Base-by-base conservation (phyloP, 2,113 vertebrate species). In the Alectura lathami region DNA sequence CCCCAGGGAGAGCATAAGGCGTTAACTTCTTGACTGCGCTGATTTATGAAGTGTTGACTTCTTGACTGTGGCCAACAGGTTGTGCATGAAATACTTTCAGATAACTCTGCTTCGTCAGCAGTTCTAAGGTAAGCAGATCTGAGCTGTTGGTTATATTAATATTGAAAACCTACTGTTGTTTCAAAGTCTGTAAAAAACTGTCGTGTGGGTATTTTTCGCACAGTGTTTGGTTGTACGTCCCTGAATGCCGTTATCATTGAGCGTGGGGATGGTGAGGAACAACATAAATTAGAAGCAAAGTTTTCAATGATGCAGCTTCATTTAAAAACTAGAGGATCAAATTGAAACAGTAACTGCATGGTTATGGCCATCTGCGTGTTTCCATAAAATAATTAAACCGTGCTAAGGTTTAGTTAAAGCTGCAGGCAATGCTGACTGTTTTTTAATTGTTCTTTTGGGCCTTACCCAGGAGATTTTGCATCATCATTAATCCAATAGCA, bases 11-110 rank as follows among this genome's bases (percentile, higher is more conserved):
- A 88, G 36, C 14, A 64, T 56, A 68, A 89, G 67, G 8, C 57
- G 45, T 32, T 88, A 56, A 56, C 5, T 83, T 88, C 45, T 53
- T 93, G 30, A 73, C 83, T 75, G 17, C 72, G 18, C 53, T 1
- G 4, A 30, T 64, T 69, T 95, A 68, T 81, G 57, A 87, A 29
- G 47, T 69, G 4, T 45, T 95, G 73, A 89, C 40, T 69, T 94
- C 57, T 95, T 91, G 45, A 59, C 90, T 95, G 0, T 96, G 95
- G 50, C 95, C 89, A 77, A 91, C 98, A 99, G 99, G 96, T 98
- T 72, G 96, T 99, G 78, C 98, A 99, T 74, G 98, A 99, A 94
- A 93, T 99, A 29, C 97, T 99, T 60, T 94, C 96, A 30, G 98
- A 99, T 69, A 97, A 96, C 74, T 98, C 98, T 56, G 81, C 96